Evolutionary conservation across 37 sponge, comb jelly and placozoan species (phyloP).

Genomic region (Haliclona indistincta): DNA sequence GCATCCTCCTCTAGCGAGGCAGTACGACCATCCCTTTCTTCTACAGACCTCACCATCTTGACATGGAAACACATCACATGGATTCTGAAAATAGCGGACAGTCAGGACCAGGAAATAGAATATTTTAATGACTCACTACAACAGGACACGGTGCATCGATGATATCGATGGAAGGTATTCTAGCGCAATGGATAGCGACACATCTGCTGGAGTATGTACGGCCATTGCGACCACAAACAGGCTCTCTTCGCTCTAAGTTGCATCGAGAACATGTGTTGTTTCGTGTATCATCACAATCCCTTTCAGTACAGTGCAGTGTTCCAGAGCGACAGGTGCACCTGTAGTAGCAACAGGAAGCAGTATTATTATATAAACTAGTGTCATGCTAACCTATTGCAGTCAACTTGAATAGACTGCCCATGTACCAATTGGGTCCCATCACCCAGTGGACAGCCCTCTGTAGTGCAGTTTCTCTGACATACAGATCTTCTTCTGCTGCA

Average conservation of each 20-base stretch:
- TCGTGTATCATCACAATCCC: background rate
- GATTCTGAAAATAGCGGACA: constrained; percentile 14
- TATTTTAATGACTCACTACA: constrained; percentile 20
- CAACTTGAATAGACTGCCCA: background rate
- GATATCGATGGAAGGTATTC: constrained; percentile 15
- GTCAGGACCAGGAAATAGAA: background rate
- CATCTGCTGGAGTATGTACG: constrained; percentile 38
- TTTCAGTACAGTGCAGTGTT: constrained; percentile 14
- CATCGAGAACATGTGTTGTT: constrained; percentile 18
- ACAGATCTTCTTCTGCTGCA: background rate
- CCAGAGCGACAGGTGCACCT: constrained; percentile 52
- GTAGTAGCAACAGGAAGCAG: constrained; percentile 8
- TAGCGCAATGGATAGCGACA: constrained; percentile 35
- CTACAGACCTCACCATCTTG: constrained; percentile 24
- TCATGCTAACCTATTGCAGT: background rate
- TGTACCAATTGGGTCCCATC: background rate
- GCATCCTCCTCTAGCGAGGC: constrained; percentile 26
- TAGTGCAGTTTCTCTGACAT: background rate
- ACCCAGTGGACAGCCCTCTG: background rate
- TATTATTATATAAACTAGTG: too few relatives aligned
- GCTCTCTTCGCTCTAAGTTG: background rate
- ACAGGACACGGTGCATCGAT: constrained; percentile 21
- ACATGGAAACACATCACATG: constrained; percentile 43
- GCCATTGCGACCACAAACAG: constrained; percentile 48
- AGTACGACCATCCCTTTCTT: constrained; percentile 20